Evolutionary conservation across 64 coral and sea anemone genomes (phyloP).

Genomic region (Astreopora myriophthalma): DNA sequence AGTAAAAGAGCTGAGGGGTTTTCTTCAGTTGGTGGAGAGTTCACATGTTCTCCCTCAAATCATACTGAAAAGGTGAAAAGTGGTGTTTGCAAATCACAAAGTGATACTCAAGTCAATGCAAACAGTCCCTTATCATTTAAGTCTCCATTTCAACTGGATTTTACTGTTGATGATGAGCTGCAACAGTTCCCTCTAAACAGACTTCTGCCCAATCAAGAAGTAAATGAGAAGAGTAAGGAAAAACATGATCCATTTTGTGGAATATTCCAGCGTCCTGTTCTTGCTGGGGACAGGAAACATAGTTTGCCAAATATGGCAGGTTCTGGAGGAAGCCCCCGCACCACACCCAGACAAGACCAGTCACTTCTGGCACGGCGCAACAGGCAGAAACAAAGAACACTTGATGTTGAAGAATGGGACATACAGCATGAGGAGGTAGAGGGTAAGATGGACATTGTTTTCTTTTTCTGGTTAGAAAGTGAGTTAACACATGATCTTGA

Average conservation of each 20-base stretch:
- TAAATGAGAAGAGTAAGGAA: not conserved
- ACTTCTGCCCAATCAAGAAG: not conserved
- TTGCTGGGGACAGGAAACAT: conserved; percentile 53
- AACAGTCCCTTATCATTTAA: not conserved
- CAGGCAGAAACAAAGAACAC: conserved; percentile 86
- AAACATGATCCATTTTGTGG: conserved; percentile 76
- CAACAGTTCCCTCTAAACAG: conserved; percentile 18
- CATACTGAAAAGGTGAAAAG: conserved; percentile 4
- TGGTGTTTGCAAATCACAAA: conserved; percentile 12
- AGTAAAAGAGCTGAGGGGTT: not conserved
- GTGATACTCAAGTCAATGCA: conserved; percentile 1
- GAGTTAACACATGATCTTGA: too few relatives aligned
- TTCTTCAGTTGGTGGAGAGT: not conserved
- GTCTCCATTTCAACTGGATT: conserved; percentile 88
- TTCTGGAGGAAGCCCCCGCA: conserved; percentile 14
- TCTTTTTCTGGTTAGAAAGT: not conserved
- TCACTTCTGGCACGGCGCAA: conserved; percentile 54
- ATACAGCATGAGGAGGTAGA: conserved; percentile 59
- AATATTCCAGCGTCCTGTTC: conserved; percentile 72
- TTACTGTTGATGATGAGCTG: conserved; percentile 70
- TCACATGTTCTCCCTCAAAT: conserved; percentile 10
- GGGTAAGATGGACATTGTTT: conserved; percentile 11
- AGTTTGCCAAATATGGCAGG: not conserved
- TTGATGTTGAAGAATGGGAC: conserved; percentile 77
- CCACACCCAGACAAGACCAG: conserved; percentile 28